These are phyloP conservation scores for Thecophora atra DNA, from an alignment of 2,888 invertebrate genomes.

Conservation along the genomic window DNA sequence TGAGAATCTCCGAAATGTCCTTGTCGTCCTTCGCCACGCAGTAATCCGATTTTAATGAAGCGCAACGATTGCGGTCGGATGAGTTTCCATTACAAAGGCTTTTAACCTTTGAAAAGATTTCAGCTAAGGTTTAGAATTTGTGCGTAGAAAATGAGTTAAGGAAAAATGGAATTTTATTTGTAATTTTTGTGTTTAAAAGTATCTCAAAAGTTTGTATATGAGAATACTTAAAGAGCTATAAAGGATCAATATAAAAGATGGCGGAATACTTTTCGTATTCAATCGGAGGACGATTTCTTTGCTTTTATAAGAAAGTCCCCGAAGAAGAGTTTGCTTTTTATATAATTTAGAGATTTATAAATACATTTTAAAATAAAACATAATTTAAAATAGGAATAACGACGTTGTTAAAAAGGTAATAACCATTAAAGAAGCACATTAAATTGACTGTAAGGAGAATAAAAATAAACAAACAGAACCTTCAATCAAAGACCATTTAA, in stretches of 20 bases:
- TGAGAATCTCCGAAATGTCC: conserved; percentile 52
- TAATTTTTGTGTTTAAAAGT: too few relatives aligned
- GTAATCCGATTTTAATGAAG: conserved; percentile 66
- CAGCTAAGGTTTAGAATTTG: too few relatives aligned
- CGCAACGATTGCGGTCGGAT: conserved; percentile 61
- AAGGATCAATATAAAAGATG: too few relatives aligned
- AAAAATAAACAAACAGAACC: not conserved
- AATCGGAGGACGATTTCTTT: not conserved
- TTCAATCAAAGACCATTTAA: not conserved
- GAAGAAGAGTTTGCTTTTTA: too few relatives aligned
- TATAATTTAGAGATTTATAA: not conserved
- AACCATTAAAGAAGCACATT: not conserved
- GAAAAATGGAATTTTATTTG: too few relatives aligned
- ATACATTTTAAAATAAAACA: not conserved
- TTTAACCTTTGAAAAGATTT: too few relatives aligned
- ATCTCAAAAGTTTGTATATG: too few relatives aligned
- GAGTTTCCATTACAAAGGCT: conserved; percentile 3
- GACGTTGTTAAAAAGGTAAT: not conserved
- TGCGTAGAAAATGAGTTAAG: too few relatives aligned
- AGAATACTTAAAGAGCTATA: too few relatives aligned
- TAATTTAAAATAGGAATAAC: not conserved
- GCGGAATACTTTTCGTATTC: not conserved
- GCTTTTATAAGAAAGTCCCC: not conserved
- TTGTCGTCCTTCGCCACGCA: conserved; percentile 41
- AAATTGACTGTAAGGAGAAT: not conserved